Evolutionary conservation across 2,113 vertebrate genomes (phyloP).

Genomic region (Mixornis gularis): DNA sequence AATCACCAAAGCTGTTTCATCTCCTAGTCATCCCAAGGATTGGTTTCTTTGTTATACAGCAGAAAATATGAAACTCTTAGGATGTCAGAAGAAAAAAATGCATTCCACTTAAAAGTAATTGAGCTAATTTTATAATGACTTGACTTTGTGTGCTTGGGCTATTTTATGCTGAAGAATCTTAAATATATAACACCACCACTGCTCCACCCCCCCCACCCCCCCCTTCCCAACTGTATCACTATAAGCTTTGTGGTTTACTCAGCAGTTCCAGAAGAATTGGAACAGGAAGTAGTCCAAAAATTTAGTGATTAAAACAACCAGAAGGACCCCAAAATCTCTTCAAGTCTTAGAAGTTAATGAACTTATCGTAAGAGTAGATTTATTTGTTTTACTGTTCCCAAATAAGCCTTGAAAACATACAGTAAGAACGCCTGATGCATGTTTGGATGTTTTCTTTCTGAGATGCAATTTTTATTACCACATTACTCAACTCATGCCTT

Average conservation of each 20-base stretch:
- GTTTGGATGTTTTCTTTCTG: background rate
- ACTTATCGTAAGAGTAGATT: background rate
- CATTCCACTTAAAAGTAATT: background rate
- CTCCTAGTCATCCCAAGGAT: background rate
- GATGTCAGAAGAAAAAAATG: background rate
- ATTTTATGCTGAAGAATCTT: background rate
- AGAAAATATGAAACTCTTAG: background rate
- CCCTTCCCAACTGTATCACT: background rate
- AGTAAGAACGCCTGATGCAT: background rate
- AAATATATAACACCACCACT: background rate
- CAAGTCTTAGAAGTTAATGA: background rate
- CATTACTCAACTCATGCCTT: background rate
- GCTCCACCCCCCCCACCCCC: rapidly evolving
- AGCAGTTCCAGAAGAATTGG: background rate
- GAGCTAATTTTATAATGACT: background rate
- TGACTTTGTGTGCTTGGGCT: background rate
- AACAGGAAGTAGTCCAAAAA: background rate
- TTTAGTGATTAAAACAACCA: background rate
- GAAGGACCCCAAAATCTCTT: background rate
- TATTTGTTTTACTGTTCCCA: background rate
- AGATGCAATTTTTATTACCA: background rate
- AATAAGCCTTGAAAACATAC: background rate
- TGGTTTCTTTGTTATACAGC: background rate
- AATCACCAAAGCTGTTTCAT: background rate
- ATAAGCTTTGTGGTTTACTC: background rate